Conservation (phyloP, 2,797 vertebrate species). For the Acrocephalus scirpaceus region DNA sequence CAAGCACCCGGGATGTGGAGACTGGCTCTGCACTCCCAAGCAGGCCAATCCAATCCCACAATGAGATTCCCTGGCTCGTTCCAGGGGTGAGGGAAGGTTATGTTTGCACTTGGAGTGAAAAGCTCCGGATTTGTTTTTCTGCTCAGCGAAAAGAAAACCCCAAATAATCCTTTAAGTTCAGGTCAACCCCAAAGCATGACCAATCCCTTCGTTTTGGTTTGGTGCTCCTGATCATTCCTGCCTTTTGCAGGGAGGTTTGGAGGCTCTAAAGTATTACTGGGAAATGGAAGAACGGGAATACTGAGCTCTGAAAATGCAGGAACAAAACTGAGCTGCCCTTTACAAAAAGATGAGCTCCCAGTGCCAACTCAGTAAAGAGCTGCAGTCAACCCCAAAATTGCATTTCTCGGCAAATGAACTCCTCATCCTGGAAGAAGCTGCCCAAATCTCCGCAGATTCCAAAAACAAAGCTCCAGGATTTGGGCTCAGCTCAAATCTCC, state of each 20-base stretch:
- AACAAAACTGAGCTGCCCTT: background rate
- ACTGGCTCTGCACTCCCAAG: background rate
- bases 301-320: background rate
- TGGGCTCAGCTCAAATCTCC: background rate
- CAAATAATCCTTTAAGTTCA: constrained; percentile 7
- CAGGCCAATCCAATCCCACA: background rate
- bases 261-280: background rate
- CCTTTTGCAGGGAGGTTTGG: background rate
- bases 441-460: background rate
- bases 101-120: background rate
- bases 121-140: background rate
- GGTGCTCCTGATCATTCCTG: background rate
- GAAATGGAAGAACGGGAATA: background rate
- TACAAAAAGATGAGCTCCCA: background rate
- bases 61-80: background rate
- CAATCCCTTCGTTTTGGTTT: constrained; percentile 16
- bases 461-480: background rate
- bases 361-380: background rate
- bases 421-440: background rate
- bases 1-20: background rate
- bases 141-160: background rate
- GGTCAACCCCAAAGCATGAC: background rate
- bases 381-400: constrained; percentile 48
- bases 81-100: background rate
- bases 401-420: constrained; percentile 39